Evolutionary conservation across 2,888 invertebrate species (phyloP), one percentile per base, ranked within the genome.

Genomic region (Aproaerema taeniolella): DNA sequence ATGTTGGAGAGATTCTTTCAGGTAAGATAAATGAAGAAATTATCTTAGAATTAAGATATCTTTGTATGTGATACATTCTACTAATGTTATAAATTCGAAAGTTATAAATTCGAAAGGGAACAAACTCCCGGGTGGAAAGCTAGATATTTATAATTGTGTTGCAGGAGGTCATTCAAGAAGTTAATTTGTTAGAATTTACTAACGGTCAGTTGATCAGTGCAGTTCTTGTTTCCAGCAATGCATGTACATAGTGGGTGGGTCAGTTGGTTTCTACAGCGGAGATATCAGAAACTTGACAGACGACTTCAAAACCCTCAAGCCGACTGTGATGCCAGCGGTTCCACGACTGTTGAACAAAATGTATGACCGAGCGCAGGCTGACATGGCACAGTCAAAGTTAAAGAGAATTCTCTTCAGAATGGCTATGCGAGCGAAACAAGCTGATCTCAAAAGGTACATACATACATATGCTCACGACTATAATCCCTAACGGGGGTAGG

Each of bases 1-100:
- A 98, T 98, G 96, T 91, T 98, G 63, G 99, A 99, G 85, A 90
- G 98, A 47, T 95, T 95, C 71, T 96, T 96, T 74, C 95, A 96
- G 88, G 92, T 91, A 66, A 52, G 34, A 8, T 20, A 6, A 8
- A 20, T 20, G 8, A 20, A 20, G 20, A 20, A 8, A 8, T 6
- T 20, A 20, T 20, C 20, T 20, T 6, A 8, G 20, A n/a, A n/a
- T n/a, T n/a, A n/a, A n/a, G n/a, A n/a, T n/a, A n/a, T n/a, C n/a
- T n/a, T n/a, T n/a, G n/a, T n/a, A n/a, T n/a, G n/a, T n/a, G n/a
- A n/a, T n/a, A n/a, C n/a, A n/a, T n/a, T n/a, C n/a, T n/a, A n/a
- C n/a, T n/a, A n/a, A n/a, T n/a, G n/a, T n/a, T n/a, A n/a, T n/a
- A n/a, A n/a, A n/a, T n/a, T n/a, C n/a, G n/a, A n/a, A n/a, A n/a